These are phyloP conservation scores for Drepana falcataria DNA, from an alignment of 2,888 invertebrate species.

Conservation along the genomic window DNA sequence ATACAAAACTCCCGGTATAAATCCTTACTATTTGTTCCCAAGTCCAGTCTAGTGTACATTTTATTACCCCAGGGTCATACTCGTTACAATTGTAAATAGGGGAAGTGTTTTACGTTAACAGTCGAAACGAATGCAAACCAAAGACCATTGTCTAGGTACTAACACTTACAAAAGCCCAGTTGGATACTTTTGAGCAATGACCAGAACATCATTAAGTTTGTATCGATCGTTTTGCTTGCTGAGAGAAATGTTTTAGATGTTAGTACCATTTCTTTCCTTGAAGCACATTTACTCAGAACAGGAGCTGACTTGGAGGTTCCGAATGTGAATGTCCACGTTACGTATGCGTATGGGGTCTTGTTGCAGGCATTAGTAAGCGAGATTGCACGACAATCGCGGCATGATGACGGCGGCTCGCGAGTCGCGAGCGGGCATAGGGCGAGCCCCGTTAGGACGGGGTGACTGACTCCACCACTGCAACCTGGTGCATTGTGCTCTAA, in stretches of 20 bases:
- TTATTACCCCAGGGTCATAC: background rate
- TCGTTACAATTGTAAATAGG: slow-evolving; percentile 10
- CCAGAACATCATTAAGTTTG: slow-evolving; percentile 39
- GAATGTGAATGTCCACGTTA: slow-evolving; percentile 40
- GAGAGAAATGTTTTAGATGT: slow-evolving; percentile 16
- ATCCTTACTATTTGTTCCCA: slow-evolving; percentile 1
- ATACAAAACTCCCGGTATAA: no score
- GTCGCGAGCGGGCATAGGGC: slow-evolving; percentile 63
- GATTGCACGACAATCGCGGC: slow-evolving; percentile 61
- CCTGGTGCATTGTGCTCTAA: slow-evolving; percentile 78
- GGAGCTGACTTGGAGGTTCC: slow-evolving; percentile 24
- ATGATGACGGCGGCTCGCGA: slow-evolving; percentile 58
- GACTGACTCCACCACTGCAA: slow-evolving; percentile 73
- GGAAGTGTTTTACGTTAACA: slow-evolving; percentile 20
- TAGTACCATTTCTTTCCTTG: slow-evolving; percentile 17
- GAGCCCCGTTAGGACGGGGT: slow-evolving; percentile 75
- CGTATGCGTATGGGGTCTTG: slow-evolving; percentile 50
- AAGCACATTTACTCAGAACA: slow-evolving; percentile 18
- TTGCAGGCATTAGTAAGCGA: slow-evolving; percentile 62
- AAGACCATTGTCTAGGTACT: slow-evolving; percentile 27
- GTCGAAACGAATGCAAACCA: slow-evolving; percentile 19
- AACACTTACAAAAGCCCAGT: slow-evolving; percentile 45
- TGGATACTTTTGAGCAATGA: slow-evolving; percentile 25
- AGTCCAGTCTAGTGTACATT: slow-evolving; percentile 5
- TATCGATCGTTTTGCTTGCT: slow-evolving; percentile 16